A percentile compares a stretch with the other conserved stretches of the same genome.
phyloP scores from a whole-genome alignment of 2,888 invertebrate genomes.

The Terebella lapidaria region DNA sequence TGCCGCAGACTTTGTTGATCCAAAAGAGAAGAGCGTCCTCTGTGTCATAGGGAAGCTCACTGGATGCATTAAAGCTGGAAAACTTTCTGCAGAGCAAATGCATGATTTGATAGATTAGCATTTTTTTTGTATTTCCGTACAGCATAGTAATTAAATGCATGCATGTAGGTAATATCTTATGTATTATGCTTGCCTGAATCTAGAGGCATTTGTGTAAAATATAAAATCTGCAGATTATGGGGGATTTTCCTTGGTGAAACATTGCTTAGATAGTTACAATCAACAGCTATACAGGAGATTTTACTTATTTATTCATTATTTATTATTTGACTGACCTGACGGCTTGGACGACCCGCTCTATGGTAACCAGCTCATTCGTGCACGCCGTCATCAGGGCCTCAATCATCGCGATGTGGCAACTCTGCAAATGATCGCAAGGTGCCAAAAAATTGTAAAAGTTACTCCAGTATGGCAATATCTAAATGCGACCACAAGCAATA shows the following conservation, averaged over 20 bases:
- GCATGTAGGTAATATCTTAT: too few relatives aligned
- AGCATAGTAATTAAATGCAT: too few relatives aligned
- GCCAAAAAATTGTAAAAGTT: background rate
- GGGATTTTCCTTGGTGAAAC: too few relatives aligned
- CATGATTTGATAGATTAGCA: background rate
- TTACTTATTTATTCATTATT: too few relatives aligned
- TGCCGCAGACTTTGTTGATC: constrained; percentile 77
- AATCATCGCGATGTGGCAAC: constrained; percentile 91
- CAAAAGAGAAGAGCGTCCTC: constrained; percentile 82
- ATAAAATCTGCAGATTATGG: background rate
- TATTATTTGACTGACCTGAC: constrained; percentile 60
- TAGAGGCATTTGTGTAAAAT: background rate
- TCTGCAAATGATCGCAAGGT: constrained; percentile 60
- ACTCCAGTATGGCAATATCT: too few relatives aligned
- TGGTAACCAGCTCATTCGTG: constrained; percentile 84
- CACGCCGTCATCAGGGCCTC: constrained; percentile 92
- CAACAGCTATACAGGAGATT: too few relatives aligned
- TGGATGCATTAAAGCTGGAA: constrained; percentile 53
- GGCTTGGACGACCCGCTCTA: constrained; percentile 79
- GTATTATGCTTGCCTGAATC: too few relatives aligned
- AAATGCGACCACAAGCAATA: background rate
- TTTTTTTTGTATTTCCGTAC: too few relatives aligned
- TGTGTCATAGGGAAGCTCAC: constrained; percentile 61
- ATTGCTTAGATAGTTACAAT: too few relatives aligned
- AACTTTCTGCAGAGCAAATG: constrained; percentile 58